Base-by-base conservation (phyloP, 1,140 invertebrate species). In the Microplitis demolitor region DNA sequence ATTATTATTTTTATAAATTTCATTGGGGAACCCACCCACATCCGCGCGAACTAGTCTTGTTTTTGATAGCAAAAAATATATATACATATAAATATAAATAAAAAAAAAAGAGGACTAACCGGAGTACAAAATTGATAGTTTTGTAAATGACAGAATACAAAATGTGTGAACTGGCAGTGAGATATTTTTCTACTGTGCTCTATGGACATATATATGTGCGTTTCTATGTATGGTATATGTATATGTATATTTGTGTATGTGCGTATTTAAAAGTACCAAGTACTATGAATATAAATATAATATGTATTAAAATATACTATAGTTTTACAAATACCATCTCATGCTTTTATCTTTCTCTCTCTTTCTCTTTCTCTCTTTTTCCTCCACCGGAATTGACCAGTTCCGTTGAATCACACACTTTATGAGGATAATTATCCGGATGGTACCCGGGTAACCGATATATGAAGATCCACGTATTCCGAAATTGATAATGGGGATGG, bases 341-440 rank as follows among this genome's bases (percentile, higher is more conserved):
- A 60, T 63, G 33, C 45, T 39, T 9, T 45, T 4, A 45, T 45
- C 6, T 45, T 3, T 45, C 39, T 24, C 63, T 37, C 14, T 37
- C 11, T 16, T 24, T 24, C 24, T 45, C 6, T 45, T 3, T 45
- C 39, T 24, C 63, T 37, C 14, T 37, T 4, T 16, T 35, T 24
- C 24, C 24, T 31, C 11, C 54, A 71, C 62, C 62, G 69, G 70
- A 72, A 72, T 72, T 66, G 70, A 53, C 63, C 35, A 72, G 70
- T 72, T 72, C 70, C 70, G 70, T 66, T 72, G 62, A 66, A 72
- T 66, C 63, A 50, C 63, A 50, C 62, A 72, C 70, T 72, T 66
- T 72, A 72, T 72, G 34, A 66, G 31, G 63, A 71, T 71, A 66
- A 72, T 72, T 66, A 72, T 58, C 11, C 63, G 31, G 66, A 50